These are phyloP conservation scores for Hetaerina titia DNA, from an alignment of 2,888 invertebrate species.

Conservation along the genomic window DNA sequence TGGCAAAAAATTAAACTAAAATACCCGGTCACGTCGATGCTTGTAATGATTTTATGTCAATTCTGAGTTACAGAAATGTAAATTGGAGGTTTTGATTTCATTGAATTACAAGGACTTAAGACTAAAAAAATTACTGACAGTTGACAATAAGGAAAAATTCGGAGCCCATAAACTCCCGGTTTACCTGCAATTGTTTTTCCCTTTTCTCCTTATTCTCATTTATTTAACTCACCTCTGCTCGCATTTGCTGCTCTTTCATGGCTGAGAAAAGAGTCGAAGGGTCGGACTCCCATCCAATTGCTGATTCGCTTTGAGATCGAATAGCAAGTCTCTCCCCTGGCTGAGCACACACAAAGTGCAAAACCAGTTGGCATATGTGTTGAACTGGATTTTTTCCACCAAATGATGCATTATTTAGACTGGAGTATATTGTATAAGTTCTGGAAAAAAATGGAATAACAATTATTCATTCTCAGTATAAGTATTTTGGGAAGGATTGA, in stretches of 20 bases:
- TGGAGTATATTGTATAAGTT: constrained; percentile 9
- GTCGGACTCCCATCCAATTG: constrained; percentile 76
- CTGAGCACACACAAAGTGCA: constrained; percentile 76
- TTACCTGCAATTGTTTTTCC: background rate
- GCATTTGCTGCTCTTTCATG: constrained; percentile 74
- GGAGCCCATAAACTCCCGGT: background rate
- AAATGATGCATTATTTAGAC: constrained; percentile 68
- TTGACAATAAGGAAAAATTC: background rate
- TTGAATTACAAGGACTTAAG: background rate
- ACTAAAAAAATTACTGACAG: background rate
- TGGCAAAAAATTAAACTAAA: no score
- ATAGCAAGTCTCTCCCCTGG: constrained; percentile 74
- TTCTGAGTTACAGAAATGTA: no score
- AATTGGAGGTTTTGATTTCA: no score
- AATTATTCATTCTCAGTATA: no score
- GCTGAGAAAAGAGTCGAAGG: constrained; percentile 74
- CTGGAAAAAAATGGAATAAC: background rate
- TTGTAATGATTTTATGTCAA: no score
- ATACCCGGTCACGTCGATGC: no score
- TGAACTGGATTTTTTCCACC: constrained; percentile 68
- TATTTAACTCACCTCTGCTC: constrained; percentile 70
- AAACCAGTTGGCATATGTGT: constrained; percentile 57
- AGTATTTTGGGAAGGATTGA: no score
- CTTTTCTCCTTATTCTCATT: background rate
- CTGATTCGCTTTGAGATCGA: constrained; percentile 71